Percentiles rank a stretch among this genome's conserved stretches.
Conservation (phyloP, 2,797 vertebrate species). For the Lutjanus argentimaculatus region DNA sequence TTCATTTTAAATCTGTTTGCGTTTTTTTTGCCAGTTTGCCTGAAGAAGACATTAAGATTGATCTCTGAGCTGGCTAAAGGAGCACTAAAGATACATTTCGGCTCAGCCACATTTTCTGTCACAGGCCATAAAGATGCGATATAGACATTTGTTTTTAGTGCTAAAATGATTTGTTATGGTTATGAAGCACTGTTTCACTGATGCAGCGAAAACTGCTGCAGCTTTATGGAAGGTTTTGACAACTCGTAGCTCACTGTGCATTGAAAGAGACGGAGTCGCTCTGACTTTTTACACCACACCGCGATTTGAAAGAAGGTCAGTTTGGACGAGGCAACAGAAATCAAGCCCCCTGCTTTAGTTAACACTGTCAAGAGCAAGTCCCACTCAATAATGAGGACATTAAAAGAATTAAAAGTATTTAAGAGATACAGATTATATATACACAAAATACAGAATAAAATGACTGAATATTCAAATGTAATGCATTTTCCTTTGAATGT, state of each 20-base stretch:
- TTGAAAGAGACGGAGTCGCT: background rate
- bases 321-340: constrained; percentile 18
- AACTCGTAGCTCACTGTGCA: constrained; percentile 15
- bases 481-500: background rate
- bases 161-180: constrained; percentile 31
- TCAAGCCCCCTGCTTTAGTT: background rate
- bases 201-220: constrained; percentile 14
- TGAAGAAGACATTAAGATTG: background rate
- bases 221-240: constrained; percentile 32
- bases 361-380: background rate
- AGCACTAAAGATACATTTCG: constrained; percentile 12
- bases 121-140: constrained; percentile 30
- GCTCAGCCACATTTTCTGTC: background rate
- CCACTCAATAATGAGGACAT: background rate
- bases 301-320: background rate
- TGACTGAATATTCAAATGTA: background rate
- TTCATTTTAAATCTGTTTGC: constrained; percentile 5
- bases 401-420: background rate
- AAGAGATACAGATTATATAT: background rate
- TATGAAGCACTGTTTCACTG: constrained; percentile 27
- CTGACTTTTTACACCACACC: constrained; percentile 3
- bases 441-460: background rate
- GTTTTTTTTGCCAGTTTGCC: constrained; percentile 11
- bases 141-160: constrained; percentile 39
- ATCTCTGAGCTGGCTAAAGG: constrained; percentile 16